Conservation (phyloP, 2,797 vertebrate species). For the Lagodon rhomboides region DNA sequence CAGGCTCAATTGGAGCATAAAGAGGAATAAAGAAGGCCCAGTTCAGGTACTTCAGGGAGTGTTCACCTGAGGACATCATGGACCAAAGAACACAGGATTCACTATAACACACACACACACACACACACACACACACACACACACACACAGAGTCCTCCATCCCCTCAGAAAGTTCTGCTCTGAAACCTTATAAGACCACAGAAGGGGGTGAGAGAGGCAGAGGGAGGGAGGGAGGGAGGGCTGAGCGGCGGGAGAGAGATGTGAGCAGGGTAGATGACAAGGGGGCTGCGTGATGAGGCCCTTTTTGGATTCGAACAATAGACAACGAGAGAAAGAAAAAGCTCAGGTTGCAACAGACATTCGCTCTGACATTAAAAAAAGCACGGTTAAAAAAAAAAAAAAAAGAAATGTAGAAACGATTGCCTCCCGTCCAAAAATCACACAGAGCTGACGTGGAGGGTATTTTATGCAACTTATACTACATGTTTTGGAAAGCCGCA, state of each 20-base stretch:
- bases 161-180: slow-evolving; percentile 44
- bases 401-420: slow-evolving; percentile 2
- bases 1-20: slow-evolving; percentile 55
- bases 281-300: slow-evolving; percentile 50
- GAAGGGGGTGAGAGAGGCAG: slow-evolving; percentile 25
- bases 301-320: slow-evolving; percentile 61
- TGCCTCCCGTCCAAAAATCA: slow-evolving; percentile 13
- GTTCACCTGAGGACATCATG: slow-evolving; percentile 74
- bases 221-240: background rate
- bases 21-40: slow-evolving; percentile 59
- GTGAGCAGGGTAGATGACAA: slow-evolving; percentile 51
- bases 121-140: slow-evolving; percentile 5
- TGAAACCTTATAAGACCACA: slow-evolving; percentile 78
- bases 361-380: slow-evolving; percentile 39
- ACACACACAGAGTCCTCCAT: slow-evolving; percentile 18
- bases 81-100: slow-evolving; percentile 70
- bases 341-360: slow-evolving; percentile 47
- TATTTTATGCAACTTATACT: slow-evolving; percentile 12
- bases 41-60: slow-evolving; percentile 42
- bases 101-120: slow-evolving; percentile 5
- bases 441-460: slow-evolving; percentile 3
- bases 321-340: slow-evolving; percentile 45
- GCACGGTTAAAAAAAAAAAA: background rate
- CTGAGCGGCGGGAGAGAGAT: slow-evolving; percentile 13
- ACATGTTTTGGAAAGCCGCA: slow-evolving; percentile 9